A percentile compares a stretch with the other conserved stretches of the same genome.
Conservation (phyloP, 2,888 invertebrate genomes). For the Steromphala cineraria region DNA sequence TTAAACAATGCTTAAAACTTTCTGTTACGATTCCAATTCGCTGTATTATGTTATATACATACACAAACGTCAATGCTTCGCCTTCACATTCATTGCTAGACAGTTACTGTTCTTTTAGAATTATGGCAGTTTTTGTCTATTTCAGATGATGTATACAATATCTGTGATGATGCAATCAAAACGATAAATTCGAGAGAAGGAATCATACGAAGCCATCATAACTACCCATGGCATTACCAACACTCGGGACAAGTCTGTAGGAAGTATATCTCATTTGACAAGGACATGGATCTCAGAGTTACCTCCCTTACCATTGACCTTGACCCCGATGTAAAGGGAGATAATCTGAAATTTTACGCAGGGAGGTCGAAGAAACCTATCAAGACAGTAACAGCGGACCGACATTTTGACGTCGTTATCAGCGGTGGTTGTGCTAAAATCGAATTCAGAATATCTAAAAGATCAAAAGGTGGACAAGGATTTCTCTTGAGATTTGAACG, state of each 20-base stretch:
- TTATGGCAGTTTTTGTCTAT: neutral
- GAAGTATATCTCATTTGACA: slow-evolving; percentile 27
- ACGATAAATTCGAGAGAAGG: slow-evolving; percentile 18
- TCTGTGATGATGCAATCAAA: slow-evolving; percentile 19
- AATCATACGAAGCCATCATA: slow-evolving; percentile 27
- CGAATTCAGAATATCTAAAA: slow-evolving; percentile 19
- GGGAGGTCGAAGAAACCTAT: neutral
- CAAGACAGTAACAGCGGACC: neutral
- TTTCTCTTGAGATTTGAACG: slow-evolving; percentile 31
- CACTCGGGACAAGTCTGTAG: slow-evolving; percentile 9
- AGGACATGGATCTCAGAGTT: slow-evolving; percentile 29
- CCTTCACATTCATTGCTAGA: too few species aligned
- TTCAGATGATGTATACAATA: slow-evolving; percentile 31
- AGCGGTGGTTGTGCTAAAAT: slow-evolving; percentile 25
- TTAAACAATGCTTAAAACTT: too few species aligned
- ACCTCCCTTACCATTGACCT: slow-evolving; percentile 26
- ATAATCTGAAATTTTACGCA: slow-evolving; percentile 19
- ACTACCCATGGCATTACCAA: slow-evolving; percentile 31
- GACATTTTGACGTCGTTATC: neutral
- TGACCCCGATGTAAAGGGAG: slow-evolving; percentile 21
- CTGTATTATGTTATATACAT: too few species aligned
- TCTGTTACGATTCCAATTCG: too few species aligned
- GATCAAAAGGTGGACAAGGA: slow-evolving; percentile 24
- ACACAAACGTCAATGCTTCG: too few species aligned
- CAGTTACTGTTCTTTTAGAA: too few species aligned